These are phyloP conservation scores for Ceuthmochares aereus DNA, from an alignment of 2,113 vertebrate species.

Conservation along the genomic window DNA sequence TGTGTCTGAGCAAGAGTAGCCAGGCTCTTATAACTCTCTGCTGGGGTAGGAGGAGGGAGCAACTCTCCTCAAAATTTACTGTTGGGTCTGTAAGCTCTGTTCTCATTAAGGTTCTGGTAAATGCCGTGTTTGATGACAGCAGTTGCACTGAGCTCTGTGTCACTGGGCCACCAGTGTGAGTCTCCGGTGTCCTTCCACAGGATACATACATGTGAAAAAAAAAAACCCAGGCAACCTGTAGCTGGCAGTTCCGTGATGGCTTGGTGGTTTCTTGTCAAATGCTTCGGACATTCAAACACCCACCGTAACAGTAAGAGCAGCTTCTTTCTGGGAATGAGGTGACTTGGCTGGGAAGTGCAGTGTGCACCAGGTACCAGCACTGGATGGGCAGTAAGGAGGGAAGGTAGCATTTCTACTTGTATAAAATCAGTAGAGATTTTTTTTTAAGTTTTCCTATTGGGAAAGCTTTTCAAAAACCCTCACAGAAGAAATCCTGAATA, in stretches of 20 bases:
- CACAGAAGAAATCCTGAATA: neutral
- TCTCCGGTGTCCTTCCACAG: neutral
- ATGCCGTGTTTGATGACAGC: accelerated
- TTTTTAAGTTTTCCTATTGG: neutral
- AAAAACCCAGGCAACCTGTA: neutral
- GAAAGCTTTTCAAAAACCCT: neutral
- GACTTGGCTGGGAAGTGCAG: neutral
- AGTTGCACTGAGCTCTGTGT: accelerated
- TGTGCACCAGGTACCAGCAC: neutral
- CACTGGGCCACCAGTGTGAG: neutral
- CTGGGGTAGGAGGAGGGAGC: accelerated
- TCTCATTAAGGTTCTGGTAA: neutral
- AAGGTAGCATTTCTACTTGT: neutral
- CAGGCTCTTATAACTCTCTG: accelerated
- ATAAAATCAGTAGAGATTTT: neutral
- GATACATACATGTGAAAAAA: neutral
- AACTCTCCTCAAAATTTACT: neutral
- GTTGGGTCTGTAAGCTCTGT: neutral
- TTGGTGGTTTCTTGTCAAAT: neutral
- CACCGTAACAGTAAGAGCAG: neutral
- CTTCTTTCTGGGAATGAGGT: accelerated
- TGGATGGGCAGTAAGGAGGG: neutral
- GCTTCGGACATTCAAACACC: neutral
- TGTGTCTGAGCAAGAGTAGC: accelerated
- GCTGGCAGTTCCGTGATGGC: neutral